Evolutionary conservation across 2,888 invertebrate species (phyloP).

Genomic region (Lasioglossum vierecki): DNA sequence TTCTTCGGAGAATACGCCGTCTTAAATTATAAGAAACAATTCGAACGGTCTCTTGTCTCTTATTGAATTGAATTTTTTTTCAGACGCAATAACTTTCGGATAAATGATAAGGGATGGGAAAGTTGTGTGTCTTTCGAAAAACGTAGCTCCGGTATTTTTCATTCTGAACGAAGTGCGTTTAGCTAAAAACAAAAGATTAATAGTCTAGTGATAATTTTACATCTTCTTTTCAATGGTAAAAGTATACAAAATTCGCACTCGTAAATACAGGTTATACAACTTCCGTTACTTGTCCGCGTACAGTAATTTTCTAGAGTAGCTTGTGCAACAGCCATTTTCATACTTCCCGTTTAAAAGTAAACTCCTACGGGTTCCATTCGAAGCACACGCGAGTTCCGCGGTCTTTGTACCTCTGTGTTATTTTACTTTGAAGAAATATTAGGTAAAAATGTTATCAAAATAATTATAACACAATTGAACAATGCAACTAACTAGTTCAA

Average conservation of each 20-base stretch:
- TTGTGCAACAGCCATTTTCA: background rate
- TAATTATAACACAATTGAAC: background rate
- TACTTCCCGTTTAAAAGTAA: background rate
- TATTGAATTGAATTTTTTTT: no score
- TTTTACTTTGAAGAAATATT: background rate
- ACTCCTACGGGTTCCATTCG: background rate
- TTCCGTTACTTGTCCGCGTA: background rate
- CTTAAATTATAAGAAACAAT: background rate
- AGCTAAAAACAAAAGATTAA: background rate
- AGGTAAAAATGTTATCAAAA: background rate
- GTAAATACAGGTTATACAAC: background rate
- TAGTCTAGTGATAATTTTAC: background rate
- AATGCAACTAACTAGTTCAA: background rate
- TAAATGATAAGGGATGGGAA: no score
- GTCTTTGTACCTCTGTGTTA: background rate
- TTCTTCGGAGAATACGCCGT: background rate
- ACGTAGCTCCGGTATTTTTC: background rate
- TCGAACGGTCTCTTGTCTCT: no score
- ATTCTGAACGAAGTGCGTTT: background rate
- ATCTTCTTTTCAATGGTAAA: background rate
- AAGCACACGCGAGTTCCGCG: background rate
- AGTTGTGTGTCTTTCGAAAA: background rate
- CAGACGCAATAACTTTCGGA: no score
- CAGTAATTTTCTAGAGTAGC: background rate
- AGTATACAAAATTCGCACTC: background rate